Base-by-base conservation (phyloP, 2,888 invertebrate genomes). In the Nycteola revayana region DNA sequence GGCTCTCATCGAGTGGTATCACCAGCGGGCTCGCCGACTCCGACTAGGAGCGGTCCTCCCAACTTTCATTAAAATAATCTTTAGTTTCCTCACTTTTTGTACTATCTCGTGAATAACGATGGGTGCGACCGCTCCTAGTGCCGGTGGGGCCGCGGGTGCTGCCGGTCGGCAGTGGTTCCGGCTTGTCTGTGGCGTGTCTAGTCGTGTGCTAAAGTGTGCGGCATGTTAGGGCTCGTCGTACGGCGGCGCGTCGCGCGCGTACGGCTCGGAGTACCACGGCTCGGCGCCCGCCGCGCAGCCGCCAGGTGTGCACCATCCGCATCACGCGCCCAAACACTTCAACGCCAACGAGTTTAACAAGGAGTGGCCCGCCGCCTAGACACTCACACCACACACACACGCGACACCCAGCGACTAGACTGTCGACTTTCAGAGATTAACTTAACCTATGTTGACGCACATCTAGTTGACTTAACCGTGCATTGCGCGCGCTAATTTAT, bases 251-350 rank as follows among this genome's bases (percentile, higher is more conserved):
- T 76, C 85, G 67, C 84, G 89, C 66, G 74, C 73, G 61, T 76
- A 69, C 60, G 83, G 71, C 66, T 56, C 65, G 65, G 84, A 86
- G 72, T 87, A 86, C 84, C 84, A 81, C 77, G 79, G 64, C 59
- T 51, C 78, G 62, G 76, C 81, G 66, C 66, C 73, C 55, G 71
- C 73, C 63, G 74, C 79, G 56, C 83, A 76, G 75, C 86, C 78
- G 58, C 84, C 85, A 87, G 86, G 86, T 87, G 85, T 82, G 82
- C 89, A 85, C 71, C 84, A 78, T 49, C 86, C 88, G 83, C 88
- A 89, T 62, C 89, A 88, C 85, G 87, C 89, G 76, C 89, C 86
- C 78, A 89, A 89, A 85, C 89, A 89, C 83, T 89, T 87, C 87
- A 72, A 55, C 72, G 69, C 79, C 74, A 80, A 75, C 79, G 89